These are phyloP conservation scores for Calycopis cecrops DNA, from an alignment of 1,140 invertebrate genomes.

Conservation along the genomic window DNA sequence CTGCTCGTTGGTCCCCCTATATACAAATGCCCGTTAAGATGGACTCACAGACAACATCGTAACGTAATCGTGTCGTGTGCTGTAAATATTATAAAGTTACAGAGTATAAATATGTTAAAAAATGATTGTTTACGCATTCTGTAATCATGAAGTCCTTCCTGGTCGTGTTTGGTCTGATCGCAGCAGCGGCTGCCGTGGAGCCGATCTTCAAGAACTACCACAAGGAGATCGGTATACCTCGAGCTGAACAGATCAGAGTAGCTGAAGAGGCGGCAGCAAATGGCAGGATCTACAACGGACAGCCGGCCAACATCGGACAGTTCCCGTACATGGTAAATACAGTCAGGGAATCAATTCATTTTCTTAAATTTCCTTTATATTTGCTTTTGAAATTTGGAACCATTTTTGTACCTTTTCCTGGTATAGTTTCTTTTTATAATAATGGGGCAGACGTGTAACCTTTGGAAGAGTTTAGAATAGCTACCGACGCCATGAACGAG, in stretches of 20 bases:
- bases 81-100: too few species aligned
- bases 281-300: background rate
- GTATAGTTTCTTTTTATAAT: too few species aligned
- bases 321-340: background rate
- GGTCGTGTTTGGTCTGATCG: background rate
- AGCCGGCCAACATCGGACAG: background rate
- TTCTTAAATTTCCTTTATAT: background rate
- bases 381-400: too few species aligned
- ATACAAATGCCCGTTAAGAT: too few species aligned
- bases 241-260: background rate
- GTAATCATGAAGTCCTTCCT: background rate
- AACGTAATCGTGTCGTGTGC: too few species aligned
- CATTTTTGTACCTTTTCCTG: too few species aligned
- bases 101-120: too few species aligned
- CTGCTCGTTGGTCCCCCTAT: too few species aligned
- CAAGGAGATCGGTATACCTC: background rate
- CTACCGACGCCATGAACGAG: too few species aligned
- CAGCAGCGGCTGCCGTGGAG: background rate
- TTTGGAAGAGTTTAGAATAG: too few species aligned
- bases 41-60: too few species aligned
- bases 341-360: background rate
- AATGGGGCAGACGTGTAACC: too few species aligned
- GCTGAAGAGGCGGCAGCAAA: background rate
- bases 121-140: background rate
- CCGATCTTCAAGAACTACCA: background rate